Percentiles rank a stretch among this genome's conserved stretches.
phyloP scores from a whole-genome alignment of 2,888 invertebrate genomes.

The Ceramica pisi region DNA sequence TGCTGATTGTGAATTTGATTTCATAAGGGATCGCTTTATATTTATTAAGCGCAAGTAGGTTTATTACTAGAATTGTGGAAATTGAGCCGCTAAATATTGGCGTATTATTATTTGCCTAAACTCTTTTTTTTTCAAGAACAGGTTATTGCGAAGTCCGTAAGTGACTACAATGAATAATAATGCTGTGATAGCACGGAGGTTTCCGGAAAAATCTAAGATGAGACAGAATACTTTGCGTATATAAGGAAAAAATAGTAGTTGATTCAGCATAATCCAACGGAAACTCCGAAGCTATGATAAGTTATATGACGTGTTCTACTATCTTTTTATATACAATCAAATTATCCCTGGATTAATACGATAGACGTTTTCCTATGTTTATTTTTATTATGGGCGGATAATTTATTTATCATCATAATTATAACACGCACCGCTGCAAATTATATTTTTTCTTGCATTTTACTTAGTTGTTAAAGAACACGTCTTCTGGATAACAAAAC shows the following conservation, averaged over 20 bases:
- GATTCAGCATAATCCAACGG: background rate
- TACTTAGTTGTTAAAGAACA: background rate
- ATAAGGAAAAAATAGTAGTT: background rate
- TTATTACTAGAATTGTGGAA: background rate
- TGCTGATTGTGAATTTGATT: conserved; percentile 3
- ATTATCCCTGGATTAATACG: conserved; percentile 45
- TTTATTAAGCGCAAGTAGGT: background rate
- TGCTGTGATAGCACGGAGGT: background rate
- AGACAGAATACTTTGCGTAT: background rate
- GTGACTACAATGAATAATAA: background rate
- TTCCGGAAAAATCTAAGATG: background rate
- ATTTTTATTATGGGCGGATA: conserved; percentile 33
- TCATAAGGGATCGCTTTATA: background rate
- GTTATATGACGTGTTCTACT: conserved; percentile 24
- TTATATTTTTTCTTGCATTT: background rate
- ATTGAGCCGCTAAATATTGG: background rate
- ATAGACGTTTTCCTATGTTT: conserved; percentile 17
- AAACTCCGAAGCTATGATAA: conserved; percentile 32
- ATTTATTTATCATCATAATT: background rate
- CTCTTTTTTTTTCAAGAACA: background rate
- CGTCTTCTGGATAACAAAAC: conserved; percentile 7
- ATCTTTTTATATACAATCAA: conserved; percentile 35
- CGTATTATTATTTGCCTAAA: conserved; percentile 13
- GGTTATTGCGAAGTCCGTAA: too few species aligned
- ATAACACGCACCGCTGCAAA: background rate